Evolutionary conservation across 2,797 vertebrate species (phyloP).

Genomic region (Pogoniulus pusillus): DNA sequence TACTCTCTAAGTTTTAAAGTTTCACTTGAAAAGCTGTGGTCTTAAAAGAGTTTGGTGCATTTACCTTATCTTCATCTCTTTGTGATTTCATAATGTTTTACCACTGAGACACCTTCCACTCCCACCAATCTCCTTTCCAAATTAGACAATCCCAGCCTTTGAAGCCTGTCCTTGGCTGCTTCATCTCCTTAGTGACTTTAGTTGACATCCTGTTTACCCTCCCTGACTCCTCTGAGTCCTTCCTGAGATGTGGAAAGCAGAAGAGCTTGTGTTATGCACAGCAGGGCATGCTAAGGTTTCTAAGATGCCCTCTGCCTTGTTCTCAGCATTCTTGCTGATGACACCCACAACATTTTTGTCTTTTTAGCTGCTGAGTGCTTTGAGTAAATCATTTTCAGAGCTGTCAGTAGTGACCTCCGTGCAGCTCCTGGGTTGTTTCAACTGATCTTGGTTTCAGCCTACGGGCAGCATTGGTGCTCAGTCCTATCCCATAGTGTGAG

Average conservation of each 20-base stretch:
- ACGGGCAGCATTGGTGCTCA: not conserved
- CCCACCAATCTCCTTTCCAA: not conserved
- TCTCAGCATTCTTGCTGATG: not conserved
- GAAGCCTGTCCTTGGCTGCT: not conserved
- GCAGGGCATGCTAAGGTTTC: not conserved
- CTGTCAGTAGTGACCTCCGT: accelerated
- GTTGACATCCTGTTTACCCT: not conserved
- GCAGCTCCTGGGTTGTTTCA: not conserved
- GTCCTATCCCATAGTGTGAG: not conserved
- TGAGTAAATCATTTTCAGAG: not conserved
- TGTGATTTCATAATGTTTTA: not conserved
- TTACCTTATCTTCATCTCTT: not conserved
- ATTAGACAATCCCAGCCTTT: not conserved
- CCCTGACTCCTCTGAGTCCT: not conserved
- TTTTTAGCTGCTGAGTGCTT: not conserved
- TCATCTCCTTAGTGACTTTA: not conserved
- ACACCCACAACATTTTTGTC: not conserved
- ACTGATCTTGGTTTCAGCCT: accelerated
- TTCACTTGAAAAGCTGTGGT: not conserved
- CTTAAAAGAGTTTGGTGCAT: not conserved
- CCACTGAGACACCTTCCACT: not conserved
- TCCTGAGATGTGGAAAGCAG: not conserved
- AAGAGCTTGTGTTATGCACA: not conserved
- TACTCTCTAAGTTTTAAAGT: not conserved
- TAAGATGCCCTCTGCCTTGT: not conserved